A percentile compares a stretch with the other conserved stretches of the same genome.
Conservation (phyloP, 2,113 vertebrate species). For the Tragelaphus buxtoni region DNA sequence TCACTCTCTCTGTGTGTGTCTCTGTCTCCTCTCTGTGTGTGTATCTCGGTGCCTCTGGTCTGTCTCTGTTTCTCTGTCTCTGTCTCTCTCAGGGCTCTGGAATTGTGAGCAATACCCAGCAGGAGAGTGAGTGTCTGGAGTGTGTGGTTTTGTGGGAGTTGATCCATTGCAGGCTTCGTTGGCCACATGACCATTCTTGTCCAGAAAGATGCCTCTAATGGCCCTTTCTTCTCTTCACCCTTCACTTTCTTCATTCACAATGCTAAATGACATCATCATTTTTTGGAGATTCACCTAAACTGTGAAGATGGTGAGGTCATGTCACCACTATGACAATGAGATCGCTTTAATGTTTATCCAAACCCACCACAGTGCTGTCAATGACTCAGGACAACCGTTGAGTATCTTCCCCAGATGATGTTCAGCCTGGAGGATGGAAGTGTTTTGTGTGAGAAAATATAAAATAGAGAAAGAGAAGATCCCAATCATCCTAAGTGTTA, state of each 20-base stretch:
- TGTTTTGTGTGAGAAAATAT: not conserved
- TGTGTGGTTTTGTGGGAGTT: not conserved
- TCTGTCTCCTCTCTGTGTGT: not conserved
- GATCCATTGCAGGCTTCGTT: not conserved
- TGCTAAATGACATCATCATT: not conserved
- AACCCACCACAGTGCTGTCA: not conserved
- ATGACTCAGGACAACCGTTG: not conserved
- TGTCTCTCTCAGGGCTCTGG: not conserved
- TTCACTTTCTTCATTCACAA: not conserved
- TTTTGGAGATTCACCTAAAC: not conserved
- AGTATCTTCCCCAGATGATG: not conserved
- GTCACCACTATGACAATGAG: not conserved
- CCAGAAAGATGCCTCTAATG: not conserved
- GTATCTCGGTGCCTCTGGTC: not conserved
- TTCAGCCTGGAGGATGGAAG: not conserved
- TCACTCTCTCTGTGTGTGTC: accelerated
- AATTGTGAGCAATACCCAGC: not conserved
- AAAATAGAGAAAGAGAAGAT: not conserved
- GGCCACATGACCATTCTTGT: not conserved
- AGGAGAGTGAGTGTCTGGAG: too few relatives aligned
- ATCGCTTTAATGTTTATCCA: not conserved
- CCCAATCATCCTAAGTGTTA: not conserved
- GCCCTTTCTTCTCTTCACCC: not conserved
- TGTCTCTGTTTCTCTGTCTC: accelerated
- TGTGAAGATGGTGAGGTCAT: not conserved